Evolutionary conservation across 2,888 invertebrate genomes (phyloP), one percentile per base, ranked within the genome.

Genomic region (Synergus itoensis): DNA sequence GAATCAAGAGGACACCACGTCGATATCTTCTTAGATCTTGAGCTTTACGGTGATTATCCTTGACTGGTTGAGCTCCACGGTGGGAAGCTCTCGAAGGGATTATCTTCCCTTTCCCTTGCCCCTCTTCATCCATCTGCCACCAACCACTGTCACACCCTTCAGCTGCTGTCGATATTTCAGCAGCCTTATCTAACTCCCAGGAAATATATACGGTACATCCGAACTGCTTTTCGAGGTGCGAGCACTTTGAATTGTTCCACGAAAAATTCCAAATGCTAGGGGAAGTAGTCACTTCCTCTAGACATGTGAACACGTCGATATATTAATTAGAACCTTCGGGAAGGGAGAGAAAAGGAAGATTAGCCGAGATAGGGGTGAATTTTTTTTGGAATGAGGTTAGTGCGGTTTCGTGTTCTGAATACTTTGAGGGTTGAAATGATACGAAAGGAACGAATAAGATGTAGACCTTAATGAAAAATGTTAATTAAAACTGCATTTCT

Each of bases 141-240:
- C 76, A 77, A 73, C 79, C 79, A 36, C 40, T 67, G 76, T 60
- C 67, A 60, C 62, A 80, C 87, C 89, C 88, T 88, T 89, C 87
- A 88, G 86, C 85, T 86, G 82, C 87, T 88, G 89, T 89, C 89
- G 89, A 90, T 90, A 90, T 89, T 89, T 89, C 90, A 89, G 87
- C 88, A 88, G 87, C 86, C 88, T 90, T 90, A 90, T 90, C 89
- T 88, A 85, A 85, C 86, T 89, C 89, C 88, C 88, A 85, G 84
- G 87, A 48, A 69, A 69, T 69, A 69, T 69, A 69, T 43, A 69
- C 45, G 45, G 82, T 77, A 89, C 88, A 69, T 69, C 48, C 16
- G 16, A 69, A 69, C 69, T 69, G 45, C 43, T 8, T 48, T 69
- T 69, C 16, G 43, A 69, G 18, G 67, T 69, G 48, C 14, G 14